Evolutionary conservation across 2,113 vertebrate species (phyloP).

Genomic region (Cephalopholis sonnerati): DNA sequence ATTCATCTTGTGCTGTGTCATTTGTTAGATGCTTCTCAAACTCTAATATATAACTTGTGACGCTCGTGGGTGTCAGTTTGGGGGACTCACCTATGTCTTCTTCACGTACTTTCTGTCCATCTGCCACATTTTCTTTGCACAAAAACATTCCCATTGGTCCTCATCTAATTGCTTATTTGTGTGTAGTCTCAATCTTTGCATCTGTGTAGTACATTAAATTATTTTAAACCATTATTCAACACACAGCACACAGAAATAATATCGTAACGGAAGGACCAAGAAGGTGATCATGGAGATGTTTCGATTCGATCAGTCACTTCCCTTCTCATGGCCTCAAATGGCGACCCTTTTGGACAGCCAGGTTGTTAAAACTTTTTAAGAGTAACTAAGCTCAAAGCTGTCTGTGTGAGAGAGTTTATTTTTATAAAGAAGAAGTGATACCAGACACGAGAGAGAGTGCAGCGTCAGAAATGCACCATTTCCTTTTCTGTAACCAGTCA

Average conservation of each 20-base stretch:
- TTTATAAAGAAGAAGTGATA: background rate
- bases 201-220: background rate
- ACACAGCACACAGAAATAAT: slow-evolving; percentile 5
- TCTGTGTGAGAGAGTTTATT: background rate
- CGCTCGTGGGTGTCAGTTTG: background rate
- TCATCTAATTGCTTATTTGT: slow-evolving; percentile 1
- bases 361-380: background rate
- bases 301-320: background rate
- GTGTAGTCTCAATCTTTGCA: slow-evolving; percentile 7
- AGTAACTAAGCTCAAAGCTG: background rate
- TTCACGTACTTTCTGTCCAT: background rate
- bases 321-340: background rate
- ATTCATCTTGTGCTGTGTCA: background rate
- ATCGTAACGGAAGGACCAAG: slow-evolving; percentile 54
- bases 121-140: background rate
- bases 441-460: background rate
- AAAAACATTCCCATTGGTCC: too few species aligned
- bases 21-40: background rate
- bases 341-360: background rate
- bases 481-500: background rate
- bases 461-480: background rate
- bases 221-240: background rate
- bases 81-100: background rate
- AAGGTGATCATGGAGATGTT: slow-evolving; percentile 57
- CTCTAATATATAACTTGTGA: background rate